Evolutionary conservation across 2,888 invertebrate species (phyloP).

Genomic region (Tipula helvola): DNA sequence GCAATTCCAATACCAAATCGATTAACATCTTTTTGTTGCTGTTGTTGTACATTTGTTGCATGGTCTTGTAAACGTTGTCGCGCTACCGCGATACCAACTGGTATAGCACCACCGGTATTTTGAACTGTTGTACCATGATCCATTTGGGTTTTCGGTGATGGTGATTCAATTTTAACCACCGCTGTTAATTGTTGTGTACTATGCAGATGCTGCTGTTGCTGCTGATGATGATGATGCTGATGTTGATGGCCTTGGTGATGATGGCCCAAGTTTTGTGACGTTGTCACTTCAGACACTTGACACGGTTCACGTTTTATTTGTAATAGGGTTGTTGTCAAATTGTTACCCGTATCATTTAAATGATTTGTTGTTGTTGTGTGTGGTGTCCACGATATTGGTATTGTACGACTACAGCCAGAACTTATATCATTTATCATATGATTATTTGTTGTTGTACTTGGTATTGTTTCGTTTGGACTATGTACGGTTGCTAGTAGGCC

Average conservation of each 20-base stretch:
- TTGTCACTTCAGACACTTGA: slow-evolving; percentile 35
- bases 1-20: slow-evolving; percentile 34
- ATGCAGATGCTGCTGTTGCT: slow-evolving; percentile 16
- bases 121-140: slow-evolving; percentile 15
- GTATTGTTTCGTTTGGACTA: slow-evolving; percentile 11
- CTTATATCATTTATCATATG: slow-evolving; percentile 14
- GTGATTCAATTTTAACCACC: slow-evolving; percentile 33
- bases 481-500: not conserved
- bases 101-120: slow-evolving; percentile 44
- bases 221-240: slow-evolving; percentile 16
- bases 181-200: slow-evolving; percentile 22
- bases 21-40: slow-evolving; percentile 31
- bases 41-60: slow-evolving; percentile 22
- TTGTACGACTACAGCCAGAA: slow-evolving; percentile 20
- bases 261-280: slow-evolving; percentile 31
- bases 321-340: slow-evolving; percentile 23
- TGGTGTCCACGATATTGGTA: slow-evolving; percentile 20
- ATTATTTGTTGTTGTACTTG: slow-evolving; percentile 15
- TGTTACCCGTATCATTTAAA: not conserved
- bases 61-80: slow-evolving; percentile 50
- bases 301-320: slow-evolving; percentile 36
- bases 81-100: slow-evolving; percentile 75
- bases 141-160: slow-evolving; percentile 26
- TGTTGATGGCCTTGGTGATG: slow-evolving; percentile 15
- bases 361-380: slow-evolving; percentile 20